These are phyloP conservation scores for Pseudanteris insignis DNA, from an alignment of 2,888 invertebrate genomes.

Conservation along the genomic window DNA sequence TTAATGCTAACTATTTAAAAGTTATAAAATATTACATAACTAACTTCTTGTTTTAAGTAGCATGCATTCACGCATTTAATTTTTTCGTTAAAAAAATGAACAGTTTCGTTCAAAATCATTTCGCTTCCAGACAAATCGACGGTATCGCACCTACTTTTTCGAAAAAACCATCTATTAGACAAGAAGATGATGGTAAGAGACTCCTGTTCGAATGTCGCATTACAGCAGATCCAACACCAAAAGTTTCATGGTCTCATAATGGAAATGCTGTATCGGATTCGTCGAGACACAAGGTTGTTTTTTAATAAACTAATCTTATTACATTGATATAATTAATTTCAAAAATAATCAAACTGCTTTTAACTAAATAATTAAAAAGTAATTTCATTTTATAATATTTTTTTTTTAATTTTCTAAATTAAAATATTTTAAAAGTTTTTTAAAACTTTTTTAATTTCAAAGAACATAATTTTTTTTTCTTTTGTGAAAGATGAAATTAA, in stretches of 20 bases:
- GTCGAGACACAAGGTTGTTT: conserved; percentile 83
- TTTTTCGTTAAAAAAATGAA: too few relatives aligned
- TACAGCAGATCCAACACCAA: conserved; percentile 90
- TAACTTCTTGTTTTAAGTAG: conserved; percentile 15
- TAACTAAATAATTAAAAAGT: too few relatives aligned
- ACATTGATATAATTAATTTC: too few relatives aligned
- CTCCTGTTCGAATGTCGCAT: conserved; percentile 94
- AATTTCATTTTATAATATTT: too few relatives aligned
- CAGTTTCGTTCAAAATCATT: too few relatives aligned
- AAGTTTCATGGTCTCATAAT: conserved; percentile 91
- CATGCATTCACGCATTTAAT: conserved; percentile 7
- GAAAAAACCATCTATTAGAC: conserved; percentile 96
- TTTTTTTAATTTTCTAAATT: too few relatives aligned
- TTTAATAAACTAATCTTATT: too few relatives aligned
- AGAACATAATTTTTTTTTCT: background rate
- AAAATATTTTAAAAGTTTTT: too few relatives aligned
- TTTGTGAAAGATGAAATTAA: too few relatives aligned
- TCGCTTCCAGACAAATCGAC: conserved; percentile 85
- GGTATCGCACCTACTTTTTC: conserved; percentile 97
- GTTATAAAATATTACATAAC: conserved; percentile 6
- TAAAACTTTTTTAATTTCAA: too few relatives aligned
- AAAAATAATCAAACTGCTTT: too few relatives aligned
- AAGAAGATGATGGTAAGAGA: conserved; percentile 95
- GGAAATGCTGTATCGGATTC: conserved; percentile 82
- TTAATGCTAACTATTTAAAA: background rate